Base-by-base conservation (phyloP, 2,113 vertebrate genomes). In the Eptatretus burgeri region DNA sequence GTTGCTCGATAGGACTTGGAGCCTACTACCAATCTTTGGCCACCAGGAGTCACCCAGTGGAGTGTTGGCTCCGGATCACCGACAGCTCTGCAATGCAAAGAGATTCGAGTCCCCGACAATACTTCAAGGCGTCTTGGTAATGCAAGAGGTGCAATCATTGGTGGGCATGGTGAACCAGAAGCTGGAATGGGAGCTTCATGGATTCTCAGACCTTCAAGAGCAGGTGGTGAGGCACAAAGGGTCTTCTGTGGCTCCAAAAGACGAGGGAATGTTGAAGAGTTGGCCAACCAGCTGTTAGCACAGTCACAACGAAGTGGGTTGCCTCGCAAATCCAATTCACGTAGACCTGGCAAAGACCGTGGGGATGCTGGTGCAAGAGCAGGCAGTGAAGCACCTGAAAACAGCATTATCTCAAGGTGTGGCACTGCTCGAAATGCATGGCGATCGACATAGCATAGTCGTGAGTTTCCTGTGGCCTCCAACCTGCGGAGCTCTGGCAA, bases 391-490 rank as follows among this genome's bases (percentile, higher is more conserved):
- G 95, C 94, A 73, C 86, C 93, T 74, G 95, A 94, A 10, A 98
- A 72, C 91, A 98, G 95, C 64, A 98, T 66, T 75, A 87, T 98
- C 71, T 98, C 91, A 67, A 98, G 76, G 52, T 88, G 83, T 1
- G 89, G 83, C 2, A 93, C 82, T 5, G 89, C 81, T 14, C 78
- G 85, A 71, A 98, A 98, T 1, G 91, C 85, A 69, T 74, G 73
- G 5, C 81, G 80, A 56, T 85, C 82, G 63, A 98, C 82, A 19
- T 79, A 95, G 1, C 87, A 88, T 51, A 98, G 75, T 71, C 89
- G 91, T 11, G 85, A 88, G 66, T 98, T 98, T 72, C 91, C 94
- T 65, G 89, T 95, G 65, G 89, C 89, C 68, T 98, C 91, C 10
- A 98, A 76, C 69, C 95, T 98, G 2, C 85, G 91, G 62, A 98